Conservation (phyloP, 1,140 invertebrate genomes). For the Lucilia sericata region DNA sequence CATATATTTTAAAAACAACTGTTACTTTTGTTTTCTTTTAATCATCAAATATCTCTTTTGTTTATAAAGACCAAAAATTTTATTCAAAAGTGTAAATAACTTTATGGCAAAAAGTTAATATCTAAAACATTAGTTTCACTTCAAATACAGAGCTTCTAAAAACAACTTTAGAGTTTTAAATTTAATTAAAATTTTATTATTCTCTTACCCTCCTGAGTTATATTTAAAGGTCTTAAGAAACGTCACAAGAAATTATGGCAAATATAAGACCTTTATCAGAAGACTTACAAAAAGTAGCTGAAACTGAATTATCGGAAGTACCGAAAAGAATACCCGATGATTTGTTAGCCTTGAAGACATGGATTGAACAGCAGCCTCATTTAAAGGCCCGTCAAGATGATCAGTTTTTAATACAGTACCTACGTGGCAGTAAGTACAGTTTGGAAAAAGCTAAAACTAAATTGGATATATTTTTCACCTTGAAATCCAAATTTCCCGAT, state of each 20-base stretch:
- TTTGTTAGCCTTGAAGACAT: conserved; percentile 71
- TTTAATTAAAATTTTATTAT: too few species aligned
- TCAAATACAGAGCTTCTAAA: too few species aligned
- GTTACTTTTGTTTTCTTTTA: too few species aligned
- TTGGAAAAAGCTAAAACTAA: conserved; percentile 74
- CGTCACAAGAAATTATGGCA: conserved; percentile 12
- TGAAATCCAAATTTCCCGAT: conserved; percentile 73
- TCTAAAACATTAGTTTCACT: too few species aligned
- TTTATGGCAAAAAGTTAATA: too few species aligned
- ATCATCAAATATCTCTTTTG: too few species aligned
- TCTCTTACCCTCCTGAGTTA: too few species aligned
- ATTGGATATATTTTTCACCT: conserved; percentile 74
- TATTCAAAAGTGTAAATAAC: too few species aligned
- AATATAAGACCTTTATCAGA: conserved; percentile 51
- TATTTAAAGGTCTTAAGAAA: too few species aligned
- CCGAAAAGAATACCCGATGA: conserved; percentile 69
- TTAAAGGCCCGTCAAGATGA: conserved; percentile 69
- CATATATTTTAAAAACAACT: too few species aligned
- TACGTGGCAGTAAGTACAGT: conserved; percentile 76
- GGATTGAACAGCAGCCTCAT: conserved; percentile 74
- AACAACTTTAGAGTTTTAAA: too few species aligned
- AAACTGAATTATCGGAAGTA: conserved; percentile 71
- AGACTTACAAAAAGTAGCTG: conserved; percentile 68
- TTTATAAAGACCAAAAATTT: too few species aligned
- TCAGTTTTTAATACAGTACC: conserved; percentile 72